A percentile compares a stretch with the other conserved stretches of the same genome.
Conservation (phyloP, 1,140 invertebrate species). For the Belonocnema kinseyi region DNA sequence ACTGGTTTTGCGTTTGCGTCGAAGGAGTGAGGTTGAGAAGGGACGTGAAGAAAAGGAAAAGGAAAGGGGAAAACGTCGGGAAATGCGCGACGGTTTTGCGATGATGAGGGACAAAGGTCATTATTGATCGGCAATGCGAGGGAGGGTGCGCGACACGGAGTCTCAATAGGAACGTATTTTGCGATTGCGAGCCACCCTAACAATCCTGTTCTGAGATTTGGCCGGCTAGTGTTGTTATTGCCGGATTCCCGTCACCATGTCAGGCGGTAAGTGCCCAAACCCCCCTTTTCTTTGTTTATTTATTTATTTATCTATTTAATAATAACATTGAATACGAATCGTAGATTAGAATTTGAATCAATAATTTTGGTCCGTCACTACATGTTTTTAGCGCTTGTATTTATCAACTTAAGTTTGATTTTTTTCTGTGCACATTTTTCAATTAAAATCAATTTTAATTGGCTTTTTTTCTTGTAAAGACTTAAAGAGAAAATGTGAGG, state of each 20-base stretch:
- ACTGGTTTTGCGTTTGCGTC: no score
- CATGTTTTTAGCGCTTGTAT: no score
- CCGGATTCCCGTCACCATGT: slow-evolving; percentile 60
- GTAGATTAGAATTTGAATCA: no score
- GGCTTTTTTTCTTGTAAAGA: no score
- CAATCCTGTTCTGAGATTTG: slow-evolving; percentile 43
- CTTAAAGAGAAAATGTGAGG: no score
- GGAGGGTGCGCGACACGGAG: slow-evolving; percentile 54
- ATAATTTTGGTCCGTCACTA: no score
- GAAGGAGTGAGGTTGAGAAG: no score
- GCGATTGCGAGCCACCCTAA: slow-evolving; percentile 55
- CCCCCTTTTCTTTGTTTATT: background rate
- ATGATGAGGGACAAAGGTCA: slow-evolving; percentile 44
- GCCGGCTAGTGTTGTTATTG: slow-evolving; percentile 60
- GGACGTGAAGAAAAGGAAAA: background rate
- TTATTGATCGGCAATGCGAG: slow-evolving; percentile 59
- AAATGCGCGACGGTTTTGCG: background rate
- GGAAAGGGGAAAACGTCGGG: background rate
- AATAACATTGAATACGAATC: no score
- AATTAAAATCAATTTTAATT: no score
- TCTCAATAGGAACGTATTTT: slow-evolving; percentile 40
- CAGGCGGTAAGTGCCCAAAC: slow-evolving; percentile 56
- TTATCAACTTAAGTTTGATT: no score
- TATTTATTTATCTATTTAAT: background rate
- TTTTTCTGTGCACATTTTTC: no score